Conservation (phyloP, 2,797 vertebrate species). For the Dendrocincla tyrannina region DNA sequence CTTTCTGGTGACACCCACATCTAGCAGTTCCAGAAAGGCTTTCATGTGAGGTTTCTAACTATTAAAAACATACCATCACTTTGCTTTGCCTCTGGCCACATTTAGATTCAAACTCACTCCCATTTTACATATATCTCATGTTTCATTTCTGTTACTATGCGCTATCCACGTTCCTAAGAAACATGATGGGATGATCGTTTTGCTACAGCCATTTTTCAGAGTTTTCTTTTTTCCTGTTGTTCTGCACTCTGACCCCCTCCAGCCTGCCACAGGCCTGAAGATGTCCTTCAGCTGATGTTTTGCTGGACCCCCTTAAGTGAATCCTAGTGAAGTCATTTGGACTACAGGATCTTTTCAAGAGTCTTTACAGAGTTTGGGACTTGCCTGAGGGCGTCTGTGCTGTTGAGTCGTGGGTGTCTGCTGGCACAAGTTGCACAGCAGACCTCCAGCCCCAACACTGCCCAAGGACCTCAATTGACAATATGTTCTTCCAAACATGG, state of each 20-base stretch:
- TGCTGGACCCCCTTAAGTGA: neutral
- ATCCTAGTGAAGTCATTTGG: neutral
- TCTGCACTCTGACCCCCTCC: neutral
- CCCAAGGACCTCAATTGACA: neutral
- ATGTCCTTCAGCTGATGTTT: neutral
- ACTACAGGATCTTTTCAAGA: neutral
- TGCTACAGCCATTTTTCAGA: neutral
- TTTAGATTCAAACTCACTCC: neutral
- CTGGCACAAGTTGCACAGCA: neutral
- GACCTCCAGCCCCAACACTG: neutral
- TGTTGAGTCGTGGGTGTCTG: fast-evolving
- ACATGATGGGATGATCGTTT: neutral
- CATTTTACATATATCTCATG: neutral
- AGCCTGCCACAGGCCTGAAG: neutral
- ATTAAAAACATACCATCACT: neutral
- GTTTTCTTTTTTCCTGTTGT: neutral
- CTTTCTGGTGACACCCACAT: neutral
- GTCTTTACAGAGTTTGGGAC: neutral
- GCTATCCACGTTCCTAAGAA: neutral
- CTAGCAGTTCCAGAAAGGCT: neutral
- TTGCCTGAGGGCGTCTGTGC: neutral
- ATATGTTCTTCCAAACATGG: neutral
- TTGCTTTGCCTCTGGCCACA: neutral
- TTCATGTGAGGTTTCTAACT: neutral
- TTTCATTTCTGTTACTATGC: neutral